Evolutionary conservation across 2,113 vertebrate genomes (phyloP).

Genomic region (Opisthocomus hoazin): DNA sequence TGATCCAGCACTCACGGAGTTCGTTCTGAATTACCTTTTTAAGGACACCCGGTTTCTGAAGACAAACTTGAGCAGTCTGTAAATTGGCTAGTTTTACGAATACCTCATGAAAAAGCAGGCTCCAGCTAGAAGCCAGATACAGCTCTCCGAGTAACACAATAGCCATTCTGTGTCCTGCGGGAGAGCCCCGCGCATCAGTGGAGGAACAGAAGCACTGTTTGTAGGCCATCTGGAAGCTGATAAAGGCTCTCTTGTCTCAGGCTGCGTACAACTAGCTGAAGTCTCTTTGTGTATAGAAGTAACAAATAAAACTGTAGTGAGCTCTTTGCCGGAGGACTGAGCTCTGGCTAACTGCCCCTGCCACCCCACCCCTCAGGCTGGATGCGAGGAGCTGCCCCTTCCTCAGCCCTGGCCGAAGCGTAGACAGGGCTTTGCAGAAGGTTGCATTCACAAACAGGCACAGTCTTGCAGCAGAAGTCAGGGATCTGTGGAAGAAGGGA

Average conservation of each 20-base stretch:
- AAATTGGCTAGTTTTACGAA: not conserved
- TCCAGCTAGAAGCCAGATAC: not conserved
- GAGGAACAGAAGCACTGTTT: slow-evolving; percentile 5
- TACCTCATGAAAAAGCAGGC: not conserved
- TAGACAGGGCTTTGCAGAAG: not conserved
- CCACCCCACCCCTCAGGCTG: not conserved
- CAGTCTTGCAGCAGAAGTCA: not conserved
- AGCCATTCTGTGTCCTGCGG: not conserved
- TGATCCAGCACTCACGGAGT: not conserved
- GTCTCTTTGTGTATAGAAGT: not conserved
- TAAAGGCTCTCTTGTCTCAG: slow-evolving; percentile 35
- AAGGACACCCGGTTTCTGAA: not conserved
- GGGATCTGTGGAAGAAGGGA: not conserved
- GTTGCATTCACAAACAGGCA: not conserved
- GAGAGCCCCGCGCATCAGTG: not conserved
- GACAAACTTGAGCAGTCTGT: not conserved
- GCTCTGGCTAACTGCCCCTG: not conserved
- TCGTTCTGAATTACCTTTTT: not conserved
- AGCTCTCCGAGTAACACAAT: not conserved
- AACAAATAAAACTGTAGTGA: not conserved
- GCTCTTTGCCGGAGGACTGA: not conserved
- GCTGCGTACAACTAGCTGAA: not conserved
- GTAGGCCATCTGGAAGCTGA: not conserved
- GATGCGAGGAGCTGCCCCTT: not conserved
- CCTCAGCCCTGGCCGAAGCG: not conserved